phyloP scores from a whole-genome alignment of 2,888 invertebrate species.

The Xestoiulus laeticollis region DNA sequence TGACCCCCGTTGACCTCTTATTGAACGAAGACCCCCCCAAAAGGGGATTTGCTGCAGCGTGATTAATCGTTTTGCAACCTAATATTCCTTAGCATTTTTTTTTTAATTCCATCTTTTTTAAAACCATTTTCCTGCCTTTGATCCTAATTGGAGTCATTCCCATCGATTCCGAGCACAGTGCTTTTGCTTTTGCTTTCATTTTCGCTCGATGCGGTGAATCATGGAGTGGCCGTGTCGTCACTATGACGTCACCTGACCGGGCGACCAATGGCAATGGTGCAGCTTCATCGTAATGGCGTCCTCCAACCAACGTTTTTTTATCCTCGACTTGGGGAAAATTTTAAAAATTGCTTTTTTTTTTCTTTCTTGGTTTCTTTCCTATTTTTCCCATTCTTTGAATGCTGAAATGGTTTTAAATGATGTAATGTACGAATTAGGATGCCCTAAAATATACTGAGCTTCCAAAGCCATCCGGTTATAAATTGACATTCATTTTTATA shows the following conservation, averaged over 20 bases:
- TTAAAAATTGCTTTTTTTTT: neutral
- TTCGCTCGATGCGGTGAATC: slow-evolving; percentile 34
- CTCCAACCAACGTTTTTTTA: slow-evolving; percentile 10
- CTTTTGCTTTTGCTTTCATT: slow-evolving; percentile 2
- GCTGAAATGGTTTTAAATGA: too few relatives aligned
- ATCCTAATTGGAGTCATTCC: slow-evolving; percentile 25
- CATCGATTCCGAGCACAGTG: slow-evolving; percentile 1
- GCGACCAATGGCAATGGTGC: neutral
- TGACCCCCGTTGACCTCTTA: neutral
- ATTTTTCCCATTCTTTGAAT: neutral
- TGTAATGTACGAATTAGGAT: neutral
- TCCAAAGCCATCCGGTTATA: too few relatives aligned
- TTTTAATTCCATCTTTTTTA: neutral
- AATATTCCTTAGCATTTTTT: neutral
- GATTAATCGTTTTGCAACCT: neutral
- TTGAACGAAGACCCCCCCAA: neutral
- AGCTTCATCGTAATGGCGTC: slow-evolving; percentile 23
- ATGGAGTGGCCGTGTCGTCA: neutral
- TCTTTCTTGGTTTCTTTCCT: neutral
- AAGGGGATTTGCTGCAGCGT: neutral
- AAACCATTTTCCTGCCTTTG: neutral
- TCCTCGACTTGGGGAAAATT: neutral
- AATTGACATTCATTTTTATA: too few relatives aligned
- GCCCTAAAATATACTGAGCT: neutral
- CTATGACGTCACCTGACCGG: slow-evolving; percentile 18